Evolutionary conservation across 2,797 vertebrate species (phyloP), one percentile per base, ranked within the genome.

Genomic region (Brachyrhaphis roseni): DNA sequence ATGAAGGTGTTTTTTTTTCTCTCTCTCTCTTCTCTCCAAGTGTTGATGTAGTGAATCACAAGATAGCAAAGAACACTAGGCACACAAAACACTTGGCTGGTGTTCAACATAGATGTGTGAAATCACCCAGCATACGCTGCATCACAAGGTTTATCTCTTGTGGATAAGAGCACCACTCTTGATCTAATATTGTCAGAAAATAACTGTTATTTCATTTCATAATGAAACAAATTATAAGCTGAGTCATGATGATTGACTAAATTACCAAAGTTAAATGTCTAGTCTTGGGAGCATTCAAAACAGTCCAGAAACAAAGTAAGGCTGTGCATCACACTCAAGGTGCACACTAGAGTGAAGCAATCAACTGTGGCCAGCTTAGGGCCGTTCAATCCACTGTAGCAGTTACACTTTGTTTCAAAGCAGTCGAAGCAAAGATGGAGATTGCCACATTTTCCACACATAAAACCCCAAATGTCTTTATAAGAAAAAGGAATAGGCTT

Each of bases 1-100:
- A 88, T 49, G 45, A 59, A 68, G 20, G 45, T 70, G 62, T 71
- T 76, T 84, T 39, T 73, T 74, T 74, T 18, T 51, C 18, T 83
- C 34, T 78, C 81, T 73, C 80, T 75, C 75, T 26, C 51, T 74
- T 80, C 86, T 75, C 80, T 78, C 77, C 74, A 80, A 84, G 77
- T 86, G 66, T 76, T 80, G 74, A 82, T 89, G 76, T 82, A 78
- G 77, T 84, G 89, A 90, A 82, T 90, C 75, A 72, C 51, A 88
- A 75, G 46, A 78, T 62, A 70, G 34, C 64, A 83, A 83, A 80
- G 76, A 77, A 71, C 53, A 72, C 64, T 45, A 11, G 71, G 75
- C 55, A 53, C 53, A 28, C 46, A 81, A 49, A 23, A 47, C 20
- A 47, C 45, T 72, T 72, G 74, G 82, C 45, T 81, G 18, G 43